Conservation (phyloP, 2,797 vertebrate genomes). For the Trichosurus vulpecula region DNA sequence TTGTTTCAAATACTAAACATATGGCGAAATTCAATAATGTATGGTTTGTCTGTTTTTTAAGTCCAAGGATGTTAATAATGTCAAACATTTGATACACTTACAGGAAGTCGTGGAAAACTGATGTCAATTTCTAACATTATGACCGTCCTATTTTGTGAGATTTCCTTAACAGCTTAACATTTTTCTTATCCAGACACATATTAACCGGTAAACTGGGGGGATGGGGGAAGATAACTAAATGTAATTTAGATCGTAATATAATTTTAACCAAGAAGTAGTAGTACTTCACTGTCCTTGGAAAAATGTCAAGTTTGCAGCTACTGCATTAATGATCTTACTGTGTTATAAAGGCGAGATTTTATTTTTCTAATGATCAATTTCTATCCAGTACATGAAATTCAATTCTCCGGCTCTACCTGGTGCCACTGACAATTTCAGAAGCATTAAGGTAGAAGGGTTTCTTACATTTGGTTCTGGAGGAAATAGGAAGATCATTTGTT, state of each 20-base stretch:
- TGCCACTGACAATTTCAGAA: slow-evolving; percentile 23
- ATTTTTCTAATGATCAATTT: background rate
- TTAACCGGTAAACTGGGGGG: background rate
- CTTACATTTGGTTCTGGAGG: slow-evolving; percentile 17
- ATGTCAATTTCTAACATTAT: background rate
- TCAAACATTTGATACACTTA: slow-evolving; percentile 2
- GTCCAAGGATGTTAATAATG: background rate
- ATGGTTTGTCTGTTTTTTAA: slow-evolving; percentile 29
- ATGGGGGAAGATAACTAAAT: background rate
- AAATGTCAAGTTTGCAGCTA: slow-evolving; percentile 70
- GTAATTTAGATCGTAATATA: background rate
- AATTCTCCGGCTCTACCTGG: slow-evolving; percentile 37
- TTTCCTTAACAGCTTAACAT: slow-evolving; percentile 24
- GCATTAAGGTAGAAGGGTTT: slow-evolving; percentile 30
- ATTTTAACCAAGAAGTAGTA: slow-evolving; percentile 4
- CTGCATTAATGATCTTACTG: slow-evolving; percentile 61
- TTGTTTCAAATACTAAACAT: slow-evolving; percentile 54
- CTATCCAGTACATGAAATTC: background rate
- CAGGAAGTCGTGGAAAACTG: slow-evolving; percentile 27
- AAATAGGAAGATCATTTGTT: slow-evolving; percentile 2
- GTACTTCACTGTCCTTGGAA: slow-evolving; percentile 65
- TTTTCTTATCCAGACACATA: background rate
- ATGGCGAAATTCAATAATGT: slow-evolving; percentile 15
- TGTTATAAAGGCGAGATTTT: slow-evolving; percentile 53
- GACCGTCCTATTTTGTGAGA: slow-evolving; percentile 9